A percentile compares a stretch with the other conserved stretches of the same genome.
Conservation (phyloP, 2,888 invertebrate species). For the Epirrhoe alternata region DNA sequence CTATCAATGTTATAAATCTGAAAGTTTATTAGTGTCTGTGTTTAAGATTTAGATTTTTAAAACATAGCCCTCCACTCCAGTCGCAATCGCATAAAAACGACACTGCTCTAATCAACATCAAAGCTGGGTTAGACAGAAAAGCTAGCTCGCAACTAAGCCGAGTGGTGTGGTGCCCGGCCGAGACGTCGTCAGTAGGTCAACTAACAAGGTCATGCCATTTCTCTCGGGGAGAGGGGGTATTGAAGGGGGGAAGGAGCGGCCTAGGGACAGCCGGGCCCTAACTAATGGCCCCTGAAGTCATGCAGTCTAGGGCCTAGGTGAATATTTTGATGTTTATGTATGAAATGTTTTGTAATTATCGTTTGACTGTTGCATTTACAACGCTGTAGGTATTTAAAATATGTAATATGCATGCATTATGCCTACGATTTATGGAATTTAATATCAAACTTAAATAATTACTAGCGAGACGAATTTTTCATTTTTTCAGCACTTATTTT, state of each 20-base stretch:
- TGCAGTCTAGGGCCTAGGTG: neutral
- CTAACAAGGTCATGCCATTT: conserved; percentile 83
- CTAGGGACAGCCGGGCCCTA: conserved; percentile 15
- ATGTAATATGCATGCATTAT: no score
- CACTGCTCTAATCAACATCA: neutral
- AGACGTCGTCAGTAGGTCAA: conserved; percentile 83
- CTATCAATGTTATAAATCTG: no score
- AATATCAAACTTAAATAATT: no score
- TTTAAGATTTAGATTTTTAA: no score
- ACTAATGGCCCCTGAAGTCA: conserved; percentile 12
- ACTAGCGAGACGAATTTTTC: no score
- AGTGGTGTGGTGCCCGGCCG: conserved; percentile 67
- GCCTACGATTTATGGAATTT: no score
- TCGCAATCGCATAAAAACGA: neutral
- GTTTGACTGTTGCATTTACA: no score
- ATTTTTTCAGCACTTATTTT: no score
- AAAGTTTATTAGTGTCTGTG: no score
- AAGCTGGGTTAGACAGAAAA: conserved; percentile 4
- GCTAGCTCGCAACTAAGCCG: conserved; percentile 6
- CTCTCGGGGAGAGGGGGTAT: conserved; percentile 57
- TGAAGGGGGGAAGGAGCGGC: conserved; percentile 44
- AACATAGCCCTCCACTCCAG: no score
- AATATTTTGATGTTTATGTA: neutral
- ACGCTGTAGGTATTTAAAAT: no score
- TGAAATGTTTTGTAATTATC: no score